Percentiles rank a stretch among this genome's conserved stretches.
Conservation (phyloP, 2,113 vertebrate genomes). For the Muntiacus muntjak region DNA sequence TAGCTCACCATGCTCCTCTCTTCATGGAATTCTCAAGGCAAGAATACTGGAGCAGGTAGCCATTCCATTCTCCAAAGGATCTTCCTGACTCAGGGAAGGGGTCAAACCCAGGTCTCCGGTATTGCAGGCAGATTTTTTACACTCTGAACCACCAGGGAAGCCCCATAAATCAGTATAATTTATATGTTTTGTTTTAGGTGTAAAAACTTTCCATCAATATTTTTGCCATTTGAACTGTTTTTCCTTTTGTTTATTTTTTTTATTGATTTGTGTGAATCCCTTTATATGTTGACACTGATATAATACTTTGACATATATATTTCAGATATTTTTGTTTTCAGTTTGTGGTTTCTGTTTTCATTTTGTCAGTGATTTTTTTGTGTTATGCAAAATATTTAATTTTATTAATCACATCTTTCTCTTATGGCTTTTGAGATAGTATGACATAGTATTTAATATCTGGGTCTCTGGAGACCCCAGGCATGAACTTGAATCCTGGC, state of each 20-base stretch:
- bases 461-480: not conserved
- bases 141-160: not conserved
- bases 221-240: not conserved
- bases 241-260: not conserved
- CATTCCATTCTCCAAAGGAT: not conserved
- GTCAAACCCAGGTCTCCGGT: not conserved
- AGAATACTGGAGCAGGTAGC: not conserved
- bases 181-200: not conserved
- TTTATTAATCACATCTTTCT: not conserved
- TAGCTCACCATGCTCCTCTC: not conserved
- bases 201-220: not conserved
- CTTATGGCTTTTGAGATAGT: not conserved
- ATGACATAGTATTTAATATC: not conserved
- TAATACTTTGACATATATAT: slow-evolving; percentile 6
- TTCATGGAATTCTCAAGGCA: not conserved
- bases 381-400: not conserved
- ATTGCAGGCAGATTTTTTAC: not conserved
- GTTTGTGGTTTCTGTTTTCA: not conserved
- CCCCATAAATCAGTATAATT: not conserved
- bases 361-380: not conserved
- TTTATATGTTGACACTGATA: not conserved
- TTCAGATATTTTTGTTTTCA: not conserved
- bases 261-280: not conserved
- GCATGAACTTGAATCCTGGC: not conserved
- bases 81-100: not conserved